phyloP scores from a whole-genome alignment of 2,888 invertebrate genomes.

The Isoperla grammatica region DNA sequence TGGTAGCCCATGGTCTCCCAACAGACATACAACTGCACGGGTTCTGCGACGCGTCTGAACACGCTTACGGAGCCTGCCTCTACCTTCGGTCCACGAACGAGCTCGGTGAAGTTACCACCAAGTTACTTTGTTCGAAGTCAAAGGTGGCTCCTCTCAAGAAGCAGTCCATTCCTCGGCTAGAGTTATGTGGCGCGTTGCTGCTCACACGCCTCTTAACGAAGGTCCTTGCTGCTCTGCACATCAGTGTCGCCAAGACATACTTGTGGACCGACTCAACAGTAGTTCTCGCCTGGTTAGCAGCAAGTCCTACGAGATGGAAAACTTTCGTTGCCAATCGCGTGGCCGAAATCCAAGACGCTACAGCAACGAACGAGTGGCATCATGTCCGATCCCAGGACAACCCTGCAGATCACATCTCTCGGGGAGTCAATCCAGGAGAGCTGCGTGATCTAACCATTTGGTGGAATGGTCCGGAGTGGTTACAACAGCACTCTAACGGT shows the following conservation, averaged over 20 bases:
- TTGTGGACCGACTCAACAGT: conserved; percentile 37
- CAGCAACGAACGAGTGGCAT: conserved; percentile 27
- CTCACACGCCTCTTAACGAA: conserved; percentile 29
- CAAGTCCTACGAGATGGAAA: conserved; percentile 29
- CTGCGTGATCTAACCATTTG: too few species aligned
- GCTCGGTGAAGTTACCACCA: not conserved
- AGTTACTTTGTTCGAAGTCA: conserved; percentile 31
- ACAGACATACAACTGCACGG: conserved; percentile 30
- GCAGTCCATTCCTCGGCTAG: conserved; percentile 35
- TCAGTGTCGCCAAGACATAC: conserved; percentile 13
- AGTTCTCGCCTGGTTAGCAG: conserved; percentile 34
- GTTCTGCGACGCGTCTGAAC: conserved; percentile 33
- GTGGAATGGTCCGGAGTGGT: too few species aligned
- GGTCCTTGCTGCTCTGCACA: conserved; percentile 19
- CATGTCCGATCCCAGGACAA: conserved; percentile 28
- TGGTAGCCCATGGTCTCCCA: not conserved
- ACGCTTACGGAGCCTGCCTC: conserved; percentile 33
- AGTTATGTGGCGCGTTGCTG: conserved; percentile 36
- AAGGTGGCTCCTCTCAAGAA: conserved; percentile 33
- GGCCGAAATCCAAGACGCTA: conserved; percentile 30
- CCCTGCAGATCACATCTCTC: not conserved
- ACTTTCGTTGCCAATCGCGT: conserved; percentile 35
- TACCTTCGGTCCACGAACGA: conserved; percentile 19
- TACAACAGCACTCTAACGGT: too few species aligned
- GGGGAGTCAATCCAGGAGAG: not conserved